Conservation (phyloP, 2,797 vertebrate genomes). For the Onychomys torridus region DNA sequence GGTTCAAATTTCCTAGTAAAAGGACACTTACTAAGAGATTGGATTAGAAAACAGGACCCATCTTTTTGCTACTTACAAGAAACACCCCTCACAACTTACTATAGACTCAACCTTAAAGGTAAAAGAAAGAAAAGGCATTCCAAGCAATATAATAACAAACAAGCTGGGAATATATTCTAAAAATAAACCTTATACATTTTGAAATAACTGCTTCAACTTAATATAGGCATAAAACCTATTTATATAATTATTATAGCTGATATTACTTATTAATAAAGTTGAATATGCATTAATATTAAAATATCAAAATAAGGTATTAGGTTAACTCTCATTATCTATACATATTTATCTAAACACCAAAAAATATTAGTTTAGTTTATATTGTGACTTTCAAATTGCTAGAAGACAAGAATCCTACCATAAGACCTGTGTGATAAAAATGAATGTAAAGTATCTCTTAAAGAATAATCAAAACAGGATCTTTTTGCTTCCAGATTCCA, state of each 20-base stretch:
- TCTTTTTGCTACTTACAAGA: background rate
- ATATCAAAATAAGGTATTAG: conserved; percentile 10
- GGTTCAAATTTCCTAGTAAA: background rate
- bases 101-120: background rate
- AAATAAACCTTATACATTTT: background rate
- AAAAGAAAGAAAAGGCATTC: background rate
- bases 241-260: background rate
- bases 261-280: background rate
- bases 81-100: background rate
- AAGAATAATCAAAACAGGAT: background rate
- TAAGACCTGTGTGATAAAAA: background rate
- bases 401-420: background rate
- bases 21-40: background rate
- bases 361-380: background rate
- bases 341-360: background rate
- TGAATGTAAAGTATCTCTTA: background rate
- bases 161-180: background rate
- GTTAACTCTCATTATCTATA: background rate
- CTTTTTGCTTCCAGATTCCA: background rate
- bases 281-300: background rate
- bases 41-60: background rate
- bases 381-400: background rate
- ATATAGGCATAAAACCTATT: background rate
- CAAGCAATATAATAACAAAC: background rate
- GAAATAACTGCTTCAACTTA: conserved; percentile 21